phyloP scores from a whole-genome alignment of 2,113 vertebrate genomes.

The Tragelaphus scriptus region DNA sequence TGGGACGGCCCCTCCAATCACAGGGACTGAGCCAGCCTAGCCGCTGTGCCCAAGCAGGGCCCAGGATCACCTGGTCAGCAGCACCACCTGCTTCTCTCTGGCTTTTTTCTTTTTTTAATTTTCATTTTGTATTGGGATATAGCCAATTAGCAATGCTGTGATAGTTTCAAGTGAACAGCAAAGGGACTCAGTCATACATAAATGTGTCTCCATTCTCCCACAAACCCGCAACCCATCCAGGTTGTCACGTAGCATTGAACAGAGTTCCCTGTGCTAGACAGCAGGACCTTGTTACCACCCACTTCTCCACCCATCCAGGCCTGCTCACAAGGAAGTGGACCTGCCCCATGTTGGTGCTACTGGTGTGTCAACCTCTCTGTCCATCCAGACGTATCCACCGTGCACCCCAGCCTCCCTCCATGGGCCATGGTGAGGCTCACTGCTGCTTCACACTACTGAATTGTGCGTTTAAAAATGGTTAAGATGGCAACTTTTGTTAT shows the following conservation, averaged over 20 bases:
- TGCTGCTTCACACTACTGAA: background rate
- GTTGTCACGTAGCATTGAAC: fast-evolving
- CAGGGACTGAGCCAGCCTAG: background rate
- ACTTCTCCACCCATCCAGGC: background rate
- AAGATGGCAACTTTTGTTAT: background rate
- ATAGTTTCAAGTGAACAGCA: background rate
- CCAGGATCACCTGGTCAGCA: background rate
- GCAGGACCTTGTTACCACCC: background rate
- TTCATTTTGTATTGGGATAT: background rate
- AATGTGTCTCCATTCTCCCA: background rate
- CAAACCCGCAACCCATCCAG: background rate
- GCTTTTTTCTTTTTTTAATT: background rate
- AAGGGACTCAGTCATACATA: background rate
- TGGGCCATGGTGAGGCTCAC: fast-evolving
- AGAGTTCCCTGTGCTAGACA: background rate
- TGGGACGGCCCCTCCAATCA: too few species aligned
- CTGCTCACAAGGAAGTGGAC: too few species aligned
- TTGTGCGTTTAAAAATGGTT: background rate
- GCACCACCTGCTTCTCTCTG: background rate
- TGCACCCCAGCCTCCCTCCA: background rate
- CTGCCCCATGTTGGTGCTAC: background rate
- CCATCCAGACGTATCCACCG: background rate
- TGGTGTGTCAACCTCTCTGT: background rate
- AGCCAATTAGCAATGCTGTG: background rate
- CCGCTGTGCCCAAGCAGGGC: fast-evolving